A percentile compares a stretch with the other conserved stretches of the same genome.
phyloP scores from a whole-genome alignment of 2,888 invertebrate genomes.

The Agrilus mali region DNA sequence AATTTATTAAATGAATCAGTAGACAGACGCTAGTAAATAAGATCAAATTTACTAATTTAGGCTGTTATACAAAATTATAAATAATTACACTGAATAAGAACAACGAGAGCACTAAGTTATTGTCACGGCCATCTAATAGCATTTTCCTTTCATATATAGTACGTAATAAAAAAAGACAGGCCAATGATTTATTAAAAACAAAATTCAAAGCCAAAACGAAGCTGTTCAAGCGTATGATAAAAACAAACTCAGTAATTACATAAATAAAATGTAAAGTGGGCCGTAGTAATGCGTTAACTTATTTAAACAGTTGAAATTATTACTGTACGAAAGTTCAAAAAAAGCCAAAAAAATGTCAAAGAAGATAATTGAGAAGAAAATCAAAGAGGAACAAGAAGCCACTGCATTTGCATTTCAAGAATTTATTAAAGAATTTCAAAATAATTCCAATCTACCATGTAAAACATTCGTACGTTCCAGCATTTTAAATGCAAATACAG shows the following conservation, averaged over 20 bases:
- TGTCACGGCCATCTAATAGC: too few species aligned
- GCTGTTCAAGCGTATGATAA: neutral
- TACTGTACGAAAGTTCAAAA: neutral
- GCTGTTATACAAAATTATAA: too few species aligned
- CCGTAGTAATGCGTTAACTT: neutral
- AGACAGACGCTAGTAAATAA: too few species aligned
- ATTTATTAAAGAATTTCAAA: constrained; percentile 92
- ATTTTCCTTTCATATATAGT: too few species aligned
- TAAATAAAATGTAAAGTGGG: neutral
- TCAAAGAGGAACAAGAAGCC: constrained; percentile 74
- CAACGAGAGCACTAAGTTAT: too few species aligned
- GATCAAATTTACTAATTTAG: too few species aligned
- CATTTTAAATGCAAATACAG: constrained; percentile 80
- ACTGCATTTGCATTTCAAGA: constrained; percentile 88
- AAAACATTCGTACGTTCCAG: constrained; percentile 72
- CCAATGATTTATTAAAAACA: too few species aligned
- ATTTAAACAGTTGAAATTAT: neutral
- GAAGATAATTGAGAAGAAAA: constrained; percentile 65
- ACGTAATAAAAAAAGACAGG: too few species aligned
- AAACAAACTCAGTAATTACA: neutral
- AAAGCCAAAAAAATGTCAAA: constrained; percentile 37
- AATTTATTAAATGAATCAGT: too few species aligned
- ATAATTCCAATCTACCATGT: constrained; percentile 37
- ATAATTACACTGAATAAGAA: too few species aligned
- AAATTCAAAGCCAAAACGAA: neutral